phyloP scores from a whole-genome alignment of 2,113 vertebrate species.

The Marmota monax region DNA sequence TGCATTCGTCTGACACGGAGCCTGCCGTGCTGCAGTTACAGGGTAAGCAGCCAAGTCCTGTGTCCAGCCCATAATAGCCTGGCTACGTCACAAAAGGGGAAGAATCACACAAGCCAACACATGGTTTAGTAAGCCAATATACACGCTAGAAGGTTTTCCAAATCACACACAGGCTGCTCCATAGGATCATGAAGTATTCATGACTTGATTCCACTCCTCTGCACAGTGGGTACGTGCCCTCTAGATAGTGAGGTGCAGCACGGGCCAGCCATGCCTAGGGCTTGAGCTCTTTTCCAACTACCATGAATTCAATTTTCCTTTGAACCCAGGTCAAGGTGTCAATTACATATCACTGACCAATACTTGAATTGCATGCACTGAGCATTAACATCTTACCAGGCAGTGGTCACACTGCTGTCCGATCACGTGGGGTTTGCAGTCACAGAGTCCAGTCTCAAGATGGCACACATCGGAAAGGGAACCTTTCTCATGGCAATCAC shows the following conservation, averaged over 20 bases:
- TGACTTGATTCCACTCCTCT: no score
- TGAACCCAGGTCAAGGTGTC: not conserved
- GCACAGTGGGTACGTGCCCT: accelerated
- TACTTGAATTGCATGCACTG: accelerated
- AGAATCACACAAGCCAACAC: not conserved
- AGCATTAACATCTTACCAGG: slow-evolving; percentile 87
- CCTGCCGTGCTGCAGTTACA: slow-evolving; percentile 92
- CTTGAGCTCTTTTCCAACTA: not conserved
- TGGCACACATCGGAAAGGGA: slow-evolving; percentile 91
- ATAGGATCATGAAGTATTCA: accelerated
- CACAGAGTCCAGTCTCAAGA: slow-evolving; percentile 90
- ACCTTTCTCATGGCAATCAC: slow-evolving; percentile 90
- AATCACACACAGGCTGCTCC: not conserved
- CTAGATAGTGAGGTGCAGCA: accelerated
- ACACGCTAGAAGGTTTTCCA: accelerated
- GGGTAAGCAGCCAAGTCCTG: slow-evolving; percentile 88
- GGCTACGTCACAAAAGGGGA: slow-evolving; percentile 84
- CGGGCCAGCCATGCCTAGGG: accelerated
- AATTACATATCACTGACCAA: no score
- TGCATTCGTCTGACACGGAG: slow-evolving; percentile 89
- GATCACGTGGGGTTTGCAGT: slow-evolving; percentile 90
- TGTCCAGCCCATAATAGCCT: slow-evolving; percentile 90
- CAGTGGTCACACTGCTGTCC: slow-evolving; percentile 93
- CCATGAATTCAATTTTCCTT: not conserved
- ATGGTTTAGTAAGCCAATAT: accelerated